Base-by-base conservation (phyloP, 2,888 invertebrate species). In the Drosophila niveifrons region DNA sequence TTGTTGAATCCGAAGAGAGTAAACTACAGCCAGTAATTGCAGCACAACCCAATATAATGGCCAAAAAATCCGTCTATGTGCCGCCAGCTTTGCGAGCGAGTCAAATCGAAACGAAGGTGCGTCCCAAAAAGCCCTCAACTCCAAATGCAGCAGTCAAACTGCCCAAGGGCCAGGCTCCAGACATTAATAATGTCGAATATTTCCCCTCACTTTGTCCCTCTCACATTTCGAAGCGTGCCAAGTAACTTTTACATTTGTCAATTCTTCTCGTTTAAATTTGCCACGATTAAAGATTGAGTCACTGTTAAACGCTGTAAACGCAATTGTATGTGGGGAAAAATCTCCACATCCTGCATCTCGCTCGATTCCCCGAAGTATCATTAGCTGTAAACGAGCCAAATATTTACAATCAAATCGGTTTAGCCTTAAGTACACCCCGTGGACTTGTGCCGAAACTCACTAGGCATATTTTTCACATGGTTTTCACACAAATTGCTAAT, bases 31-130 rank as follows among this genome's bases (percentile, higher is more conserved):
- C 53, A 7, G 6, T 17, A 6, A 13, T n/a, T 10, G 65, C 43
- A 34, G n/a, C 41, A 1, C 62, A 50, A 31, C 8, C 11, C 0
- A 66, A 51, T 15, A 17, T 59, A 6, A 36, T 28, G 13, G n/a
- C 2, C 7, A 59, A 66, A 13, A 57, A 47, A 8, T 28, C 29
- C 7, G 55, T 82, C 4, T 85, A 85, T 66, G 66, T 85, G 29
- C 88, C 85, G 4, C 85, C 85, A 17, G 88, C 88, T 31, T 43
- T 85, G 28, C 88, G 85, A 8, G 70, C 84, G 4, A 75, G 66
- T 46, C 78, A 80, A 23, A 62, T 68, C 13, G 84, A 77, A 3
- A 48, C 43, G 7, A 70, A 48, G 51, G 58, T 51, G 0, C 69
- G 72, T 34, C 18, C 58, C n/a, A 65, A 61, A 18, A 80, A 72